Evolutionary conservation across 2,113 vertebrate genomes (phyloP), one percentile per base, ranked within the genome.

Genomic region (Zingel zingel): DNA sequence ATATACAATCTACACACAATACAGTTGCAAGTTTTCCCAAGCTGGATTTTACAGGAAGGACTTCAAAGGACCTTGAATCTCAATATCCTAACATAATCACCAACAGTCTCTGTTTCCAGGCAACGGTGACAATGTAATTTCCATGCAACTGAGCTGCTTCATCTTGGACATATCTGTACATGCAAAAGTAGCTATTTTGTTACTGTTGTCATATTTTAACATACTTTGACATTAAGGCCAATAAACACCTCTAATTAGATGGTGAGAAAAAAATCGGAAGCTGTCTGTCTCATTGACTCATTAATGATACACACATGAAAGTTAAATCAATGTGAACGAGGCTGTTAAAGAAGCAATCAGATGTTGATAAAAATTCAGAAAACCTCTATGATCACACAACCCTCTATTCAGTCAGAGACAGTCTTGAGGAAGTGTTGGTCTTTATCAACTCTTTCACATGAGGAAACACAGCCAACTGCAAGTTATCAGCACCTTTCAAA

Each of bases 71-170:
- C 81, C 70, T 84, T 87, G 85, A 83, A 81, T 86, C 45, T 85
- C 57, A 72, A 45, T 69, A 75, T 74, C 79, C 57, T 77, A 63
- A 75, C 57, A 36, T 56, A 78, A 81, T 71, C 39, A 43, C 74
- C 79, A 79, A 45, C 77, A 45, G 64, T 58, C 45, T 65, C 70
- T 73, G 88, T 92, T 59, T 85, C 86, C 83, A 88, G 85, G 92
- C 89, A 92, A 92, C 91, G 84, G 79, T 74, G 75, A 79, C 88
- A 64, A 70, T 75, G 72, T 84, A 61, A 74, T 85, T 77, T 85
- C 67, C 36, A 70, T 78, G 54, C 71, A 58, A 79, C 66, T 70
- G n/a, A 87, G 82, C 83, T 23, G 58, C 77, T 80, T 77, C 36
- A 64, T 89, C 62, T 77, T 36, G 45, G 53, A 89, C 68, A 73